Evolutionary conservation across 1,140 invertebrate species (phyloP), one percentile per base, ranked within the genome.

Genomic region (Coptotermes formosanus): DNA sequence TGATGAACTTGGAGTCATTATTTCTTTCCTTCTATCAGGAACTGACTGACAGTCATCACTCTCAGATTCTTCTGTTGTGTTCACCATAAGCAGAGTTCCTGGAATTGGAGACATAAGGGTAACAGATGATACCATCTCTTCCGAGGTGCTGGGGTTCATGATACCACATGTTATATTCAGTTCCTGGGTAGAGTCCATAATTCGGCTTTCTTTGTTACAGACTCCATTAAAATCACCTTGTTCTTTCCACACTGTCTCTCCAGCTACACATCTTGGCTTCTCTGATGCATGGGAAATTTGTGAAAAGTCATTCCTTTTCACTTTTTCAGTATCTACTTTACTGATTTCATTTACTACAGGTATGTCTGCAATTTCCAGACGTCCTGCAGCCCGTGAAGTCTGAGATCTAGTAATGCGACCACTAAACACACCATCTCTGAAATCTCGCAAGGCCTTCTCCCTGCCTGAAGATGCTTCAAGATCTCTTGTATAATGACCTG

Each of bases 1-100:
- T 52, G 83, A 52, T 12, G 83, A 52, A 30, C 83, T 59, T 21
- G 83, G 48, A 30, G 85, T 86, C 21, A n/a, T 21, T 25, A 64
- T 55, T 84, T 84, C 83, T 25, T 25, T 84, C 44, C 48, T 86
- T 38, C 21, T 81, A 32, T 82, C 75, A 12, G 43, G 38, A 38
- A 25, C 38, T 23, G 85, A 86, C 85, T 86, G 85, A 88, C 88
- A 89, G 30, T 82, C 55, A 19, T 86, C 87, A 86, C 89, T 88
- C 82, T 89, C 88, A 11, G 87, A 87, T 86, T 90, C 89, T 75
- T 88, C 87, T 87, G 89, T 89, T 82, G 89, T 88, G 87, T 89
- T 82, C 4, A 82, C 85, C 30, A 86, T 82, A 19, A 86, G 75
- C 25, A 86, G 64, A 82, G 85, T 75, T 38, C 69, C 44, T 38